Evolutionary conservation across 2,888 invertebrate species (phyloP), one percentile per base, ranked within the genome.

Genomic region (Chrysolina oricalcia): DNA sequence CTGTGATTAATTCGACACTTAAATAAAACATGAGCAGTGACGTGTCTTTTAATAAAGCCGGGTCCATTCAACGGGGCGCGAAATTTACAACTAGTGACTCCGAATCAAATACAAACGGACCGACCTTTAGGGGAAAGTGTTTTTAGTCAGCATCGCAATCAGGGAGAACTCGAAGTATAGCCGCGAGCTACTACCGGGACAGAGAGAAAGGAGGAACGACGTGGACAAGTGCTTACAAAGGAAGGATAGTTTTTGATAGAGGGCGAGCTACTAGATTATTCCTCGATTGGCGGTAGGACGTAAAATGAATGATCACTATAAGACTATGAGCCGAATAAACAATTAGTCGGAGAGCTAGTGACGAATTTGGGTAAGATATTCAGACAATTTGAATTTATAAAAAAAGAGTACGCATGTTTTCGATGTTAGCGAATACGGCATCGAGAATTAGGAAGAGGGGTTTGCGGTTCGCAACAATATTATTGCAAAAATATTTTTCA

Each of bases 21-120:
- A 82, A 84, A 82, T 83, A 83, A 85, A 82, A 83, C 80, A 83
- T 81, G 81, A 83, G 77, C 78, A 79, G 73, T 84, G 83, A 83
- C 82, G 81, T 82, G 82, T 82, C 80, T 79, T 78, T 80, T 82
- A 84, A 83, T 84, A 82, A 82, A 83, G 78, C 78, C 78, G 70
- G 75, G 73, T 76, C 77, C 76, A 78, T 75, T 81, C 81, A 83
- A 77, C 82, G 76, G 81, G 81, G 82, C 83, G 80, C 80, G 81
- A 82, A 84, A 84, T 85, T 85, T 81, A 81, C 81, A 74, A 75
- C 79, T 77, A 75, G 81, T 82, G 84, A 83, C 81, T 83, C 80
- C 80, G 81, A 80, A 82, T 83, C 82, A 80, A 82, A 82, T 79
- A 73, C 77, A 75, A 56, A 78, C 56, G 21, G 41, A 70, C 59